Conservation (phyloP, 2,888 invertebrate species). For the Sarcophaga rosellei region DNA sequence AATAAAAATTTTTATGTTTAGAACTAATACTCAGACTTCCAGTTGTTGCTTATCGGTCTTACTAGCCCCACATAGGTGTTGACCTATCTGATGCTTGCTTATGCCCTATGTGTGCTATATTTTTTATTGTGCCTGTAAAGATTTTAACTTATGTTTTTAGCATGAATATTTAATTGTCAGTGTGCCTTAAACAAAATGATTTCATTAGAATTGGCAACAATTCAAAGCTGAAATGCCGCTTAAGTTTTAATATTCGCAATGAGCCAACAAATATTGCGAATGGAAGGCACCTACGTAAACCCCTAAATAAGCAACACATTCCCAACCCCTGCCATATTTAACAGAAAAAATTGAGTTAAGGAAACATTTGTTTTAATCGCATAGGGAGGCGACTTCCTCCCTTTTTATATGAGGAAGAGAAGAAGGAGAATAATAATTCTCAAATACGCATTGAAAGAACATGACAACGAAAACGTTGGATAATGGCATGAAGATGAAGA, state of each 20-base stretch:
- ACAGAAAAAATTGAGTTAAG: not conserved
- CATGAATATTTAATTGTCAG: not conserved
- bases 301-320: too few species aligned
- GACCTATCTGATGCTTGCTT: too few species aligned
- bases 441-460: not conserved
- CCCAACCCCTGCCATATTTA: too few species aligned
- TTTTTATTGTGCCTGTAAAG: too few species aligned
- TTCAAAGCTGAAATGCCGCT: not conserved
- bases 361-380: not conserved
- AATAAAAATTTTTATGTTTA: too few species aligned
- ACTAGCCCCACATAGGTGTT: too few species aligned
- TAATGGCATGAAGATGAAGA: not conserved
- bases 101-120: too few species aligned
- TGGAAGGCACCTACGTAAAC: not conserved
- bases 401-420: too few species aligned
- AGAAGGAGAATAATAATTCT: too few species aligned
- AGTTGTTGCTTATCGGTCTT: too few species aligned
- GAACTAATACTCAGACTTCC: too few species aligned
- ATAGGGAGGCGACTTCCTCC: too few species aligned
- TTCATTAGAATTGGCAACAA: not conserved
- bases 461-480: not conserved
- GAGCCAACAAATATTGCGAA: constrained; percentile 4
- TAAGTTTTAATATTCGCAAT: constrained; percentile 30
- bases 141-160: not conserved
- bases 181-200: not conserved